Evolutionary conservation across 2,888 invertebrate species (phyloP), one percentile per base, ranked within the genome.

Genomic region (Peribatodes rhomboidaria): DNA sequence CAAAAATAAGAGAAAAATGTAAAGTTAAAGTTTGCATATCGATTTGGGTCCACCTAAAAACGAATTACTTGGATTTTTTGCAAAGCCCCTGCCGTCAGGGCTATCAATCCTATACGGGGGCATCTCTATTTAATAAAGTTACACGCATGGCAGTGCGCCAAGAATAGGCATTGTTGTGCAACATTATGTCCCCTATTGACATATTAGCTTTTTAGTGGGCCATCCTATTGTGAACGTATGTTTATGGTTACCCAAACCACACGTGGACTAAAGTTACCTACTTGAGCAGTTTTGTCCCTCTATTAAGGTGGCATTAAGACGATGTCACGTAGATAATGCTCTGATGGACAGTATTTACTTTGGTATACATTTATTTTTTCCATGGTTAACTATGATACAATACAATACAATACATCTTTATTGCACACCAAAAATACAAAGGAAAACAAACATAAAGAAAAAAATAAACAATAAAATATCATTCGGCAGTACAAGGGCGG

Each of bases 31-130:
- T 27, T 27, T 27, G n/a, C n/a, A n/a, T n/a, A 27, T 27, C 27
- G 6, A 4, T 14, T 1, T 37, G 13, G 6, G n/a, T 13, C 37
- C n/a, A n/a, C 2, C 37, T n/a, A 4, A 37, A 37, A 37, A 16
- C 8, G 27, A 4, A 14, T 7, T 14, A 1, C 11, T 18, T 1
- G n/a, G 18, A 16, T 2, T 22, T 22, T 46, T 46, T 4, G 10
- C 20, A 46, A n/a, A 22, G 44, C 3, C 9, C 13, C 18, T 67
- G 66, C 72, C 73, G 50, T 56, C n/a, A 22, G 33, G 22, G 79
- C 85, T 82, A 92, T 91, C 91, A 83, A 89, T 91, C 90, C 80
- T 89, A 83, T 82, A 88, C 83, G 87, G 87, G 82, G 76, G 78
- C 73, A 83, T 76, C 76, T 78, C 76, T 78, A 78, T 84, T 84